These are phyloP conservation scores for Clarias magur DNA, from an alignment of 2,113 vertebrate genomes.

Conservation along the genomic window DNA sequence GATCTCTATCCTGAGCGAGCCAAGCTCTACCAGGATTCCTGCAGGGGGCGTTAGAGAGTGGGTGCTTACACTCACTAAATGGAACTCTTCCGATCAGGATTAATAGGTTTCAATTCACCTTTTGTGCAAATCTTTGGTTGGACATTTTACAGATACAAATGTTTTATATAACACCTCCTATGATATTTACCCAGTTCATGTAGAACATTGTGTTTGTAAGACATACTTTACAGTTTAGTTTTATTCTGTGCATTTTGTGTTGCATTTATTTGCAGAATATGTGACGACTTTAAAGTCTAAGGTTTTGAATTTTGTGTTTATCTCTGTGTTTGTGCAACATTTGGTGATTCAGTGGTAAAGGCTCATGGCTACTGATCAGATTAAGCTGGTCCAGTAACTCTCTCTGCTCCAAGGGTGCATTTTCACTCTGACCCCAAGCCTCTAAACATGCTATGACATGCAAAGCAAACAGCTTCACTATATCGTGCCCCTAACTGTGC, in stretches of 20 bases:
- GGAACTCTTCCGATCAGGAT: background rate
- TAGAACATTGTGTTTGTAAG: background rate
- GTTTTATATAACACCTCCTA: background rate
- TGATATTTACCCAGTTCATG: background rate
- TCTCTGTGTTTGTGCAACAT: background rate
- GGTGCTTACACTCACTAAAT: background rate
- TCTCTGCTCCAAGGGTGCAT: background rate
- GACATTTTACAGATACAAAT: background rate
- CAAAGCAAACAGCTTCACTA: background rate
- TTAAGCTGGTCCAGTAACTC: background rate
- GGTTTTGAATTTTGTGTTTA: background rate
- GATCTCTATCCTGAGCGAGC: background rate
- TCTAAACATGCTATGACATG: background rate
- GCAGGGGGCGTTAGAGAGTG: background rate
- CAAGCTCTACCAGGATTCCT: background rate
- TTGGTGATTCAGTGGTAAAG: background rate
- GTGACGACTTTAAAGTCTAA: background rate
- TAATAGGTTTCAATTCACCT: background rate
- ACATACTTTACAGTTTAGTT: background rate
- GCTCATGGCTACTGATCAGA: constrained; percentile 14
- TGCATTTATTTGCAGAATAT: background rate
- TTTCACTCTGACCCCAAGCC: background rate
- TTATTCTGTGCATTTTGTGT: background rate
- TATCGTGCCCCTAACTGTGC: background rate
- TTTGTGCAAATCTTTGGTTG: background rate